Evolutionary conservation across 2,888 invertebrate species (phyloP), one percentile per base, ranked within the genome.

Genomic region (Mamestra brassicae): DNA sequence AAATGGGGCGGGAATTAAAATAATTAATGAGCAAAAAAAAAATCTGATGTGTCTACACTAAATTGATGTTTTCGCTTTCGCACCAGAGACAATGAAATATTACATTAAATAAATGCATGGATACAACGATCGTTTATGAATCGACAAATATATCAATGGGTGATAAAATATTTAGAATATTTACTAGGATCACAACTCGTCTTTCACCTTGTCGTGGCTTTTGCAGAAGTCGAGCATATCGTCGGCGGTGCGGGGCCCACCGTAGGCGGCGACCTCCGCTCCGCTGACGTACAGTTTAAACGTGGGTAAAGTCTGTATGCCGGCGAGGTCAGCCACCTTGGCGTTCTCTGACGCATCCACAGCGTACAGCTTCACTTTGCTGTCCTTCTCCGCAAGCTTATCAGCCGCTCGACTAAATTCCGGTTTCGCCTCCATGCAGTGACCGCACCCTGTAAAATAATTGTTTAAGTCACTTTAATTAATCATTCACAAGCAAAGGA

Each of bases 401-500:
- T 96, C 94, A 1, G 97, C 97, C 0, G 97, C 95, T 52, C 94
- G 93, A 75, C 97, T 97, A 92, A 97, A 98, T 10, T 97, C 97
- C 5, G 98, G 97, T 90, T 98, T 98, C 91, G 97, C 97, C 26
- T 96, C 93, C 69, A 97, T 97, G 89, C 98, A 98, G 88, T 98
- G 97, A 0, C 97, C 97, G 90, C 98, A 98, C 98, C 98, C 98
- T 98, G 92, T 82, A 72, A 73, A 78, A 38, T 3, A 61, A 54
- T 45, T 38, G 47, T 47, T 47, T 13, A 11, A 11, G 5, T 47
- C 11, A 47, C 4, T 26, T 26, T 26, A 26, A 26, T 26, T 13
- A 47, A 47, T 42, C 42, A 42, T 7, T 42, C 13, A 11, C 11
- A 42, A 42, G 6, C 42, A 42, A 42, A 42, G 8, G 7, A 42